phyloP scores from a whole-genome alignment of 23 tunicate genomes.

The Halocynthia roretzi region DNA sequence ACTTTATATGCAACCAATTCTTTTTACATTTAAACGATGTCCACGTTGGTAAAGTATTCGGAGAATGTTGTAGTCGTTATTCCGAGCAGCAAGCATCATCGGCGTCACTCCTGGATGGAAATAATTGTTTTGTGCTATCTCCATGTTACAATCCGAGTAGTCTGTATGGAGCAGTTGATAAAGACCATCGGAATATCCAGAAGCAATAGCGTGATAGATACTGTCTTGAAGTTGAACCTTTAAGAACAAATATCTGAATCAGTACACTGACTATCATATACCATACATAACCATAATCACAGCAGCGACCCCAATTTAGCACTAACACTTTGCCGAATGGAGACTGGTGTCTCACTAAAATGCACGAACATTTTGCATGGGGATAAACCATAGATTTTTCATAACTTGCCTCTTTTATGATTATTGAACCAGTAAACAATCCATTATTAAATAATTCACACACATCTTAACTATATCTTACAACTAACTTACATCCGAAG shows the following conservation, averaged over 20 bases:
- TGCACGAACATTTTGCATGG: no score
- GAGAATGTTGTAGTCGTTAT: slow-evolving; percentile 69
- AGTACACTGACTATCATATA: no score
- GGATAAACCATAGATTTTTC: no score
- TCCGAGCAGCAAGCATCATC: slow-evolving; percentile 53
- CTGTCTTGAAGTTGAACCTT: slow-evolving; percentile 34
- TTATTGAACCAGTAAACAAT: no score
- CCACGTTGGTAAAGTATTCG: slow-evolving; percentile 41
- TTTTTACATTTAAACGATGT: slow-evolving; percentile 32
- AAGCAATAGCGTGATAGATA: slow-evolving; percentile 53
- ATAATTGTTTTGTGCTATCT: slow-evolving; percentile 12
- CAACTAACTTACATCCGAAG: no score
- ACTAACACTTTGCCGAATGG: no score
- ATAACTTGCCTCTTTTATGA: no score
- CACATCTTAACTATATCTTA: no score
- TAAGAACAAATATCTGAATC: neutral
- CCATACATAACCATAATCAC: no score
- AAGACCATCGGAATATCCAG: slow-evolving; percentile 36
- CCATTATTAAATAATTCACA: no score
- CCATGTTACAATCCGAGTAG: neutral
- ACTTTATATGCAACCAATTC: neutral
- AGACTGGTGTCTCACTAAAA: no score
- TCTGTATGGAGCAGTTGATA: slow-evolving; percentile 36
- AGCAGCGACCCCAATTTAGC: no score
- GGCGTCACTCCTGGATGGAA: slow-evolving; percentile 57